These are phyloP conservation scores for Dryocosmus kuriphilus DNA, from an alignment of 2,888 invertebrate genomes.

Conservation along the genomic window DNA sequence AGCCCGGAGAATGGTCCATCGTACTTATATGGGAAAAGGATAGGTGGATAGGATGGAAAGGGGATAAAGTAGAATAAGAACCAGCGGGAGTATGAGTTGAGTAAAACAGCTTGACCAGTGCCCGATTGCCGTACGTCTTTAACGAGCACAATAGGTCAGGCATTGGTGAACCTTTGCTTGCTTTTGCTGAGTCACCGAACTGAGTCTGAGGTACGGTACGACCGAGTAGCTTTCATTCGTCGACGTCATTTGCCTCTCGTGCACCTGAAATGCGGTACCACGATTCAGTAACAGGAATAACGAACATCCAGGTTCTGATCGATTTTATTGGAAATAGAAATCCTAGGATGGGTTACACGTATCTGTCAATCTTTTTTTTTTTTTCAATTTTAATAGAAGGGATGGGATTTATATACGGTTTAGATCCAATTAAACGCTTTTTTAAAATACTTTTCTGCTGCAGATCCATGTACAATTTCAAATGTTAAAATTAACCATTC, in stretches of 20 bases:
- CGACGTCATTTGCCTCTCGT: conserved; percentile 17
- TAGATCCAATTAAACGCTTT: not conserved
- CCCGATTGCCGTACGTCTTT: conserved; percentile 23
- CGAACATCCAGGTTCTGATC: conserved; percentile 4
- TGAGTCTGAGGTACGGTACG: conserved; percentile 8
- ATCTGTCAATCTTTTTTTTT: conserved; percentile 27
- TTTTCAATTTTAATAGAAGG: conserved; percentile 15
- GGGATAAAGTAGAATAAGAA: conserved; percentile 33
- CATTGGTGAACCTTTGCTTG: conserved; percentile 37
- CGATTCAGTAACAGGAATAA: conserved; percentile 10
- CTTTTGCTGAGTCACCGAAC: conserved; percentile 32
- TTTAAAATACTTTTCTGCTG: not conserved
- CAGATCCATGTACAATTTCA: too few relatives aligned
- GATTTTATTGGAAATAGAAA: conserved; percentile 31
- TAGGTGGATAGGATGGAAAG: conserved; percentile 32
- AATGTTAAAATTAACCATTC: too few relatives aligned
- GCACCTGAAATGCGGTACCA: not conserved
- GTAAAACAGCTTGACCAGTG: conserved; percentile 27
- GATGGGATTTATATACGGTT: not conserved
- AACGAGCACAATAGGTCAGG: conserved; percentile 39
- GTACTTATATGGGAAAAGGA: conserved; percentile 22
- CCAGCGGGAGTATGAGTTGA: conserved; percentile 30
- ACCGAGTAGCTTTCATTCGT: conserved; percentile 22
- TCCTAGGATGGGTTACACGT: conserved; percentile 10
- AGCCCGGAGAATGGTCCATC: conserved; percentile 9